A percentile compares a stretch with the other conserved stretches of the same genome.
Evolutionary conservation across 2,797 vertebrate genomes (phyloP).

Genomic region (Anguilla obscura): DNA sequence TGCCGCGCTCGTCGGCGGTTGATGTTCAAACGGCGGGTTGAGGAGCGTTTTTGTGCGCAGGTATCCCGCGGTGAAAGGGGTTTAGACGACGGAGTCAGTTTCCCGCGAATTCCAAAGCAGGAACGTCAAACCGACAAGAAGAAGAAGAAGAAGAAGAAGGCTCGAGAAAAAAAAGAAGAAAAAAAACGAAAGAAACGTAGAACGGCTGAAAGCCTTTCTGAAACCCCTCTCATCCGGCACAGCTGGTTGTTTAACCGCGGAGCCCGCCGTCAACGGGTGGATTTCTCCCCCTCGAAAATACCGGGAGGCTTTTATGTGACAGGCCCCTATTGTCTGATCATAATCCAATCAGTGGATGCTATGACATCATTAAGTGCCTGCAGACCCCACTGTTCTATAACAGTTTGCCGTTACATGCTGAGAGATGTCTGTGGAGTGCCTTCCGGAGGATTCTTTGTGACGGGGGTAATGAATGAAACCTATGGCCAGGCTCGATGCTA

Average conservation of each 20-base stretch:
- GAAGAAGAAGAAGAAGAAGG: conserved; percentile 55
- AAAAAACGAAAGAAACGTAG: too few species aligned
- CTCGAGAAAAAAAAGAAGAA: conserved; percentile 56
- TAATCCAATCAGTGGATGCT: not conserved
- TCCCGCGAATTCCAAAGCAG: conserved; percentile 70
- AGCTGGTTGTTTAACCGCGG: conserved; percentile 56
- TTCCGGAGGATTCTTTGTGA: not conserved
- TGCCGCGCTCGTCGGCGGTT: conserved; percentile 65
- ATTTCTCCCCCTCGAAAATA: not conserved
- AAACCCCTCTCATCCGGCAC: conserved; percentile 58
- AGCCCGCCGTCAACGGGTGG: not conserved
- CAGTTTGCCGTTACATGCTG: not conserved
- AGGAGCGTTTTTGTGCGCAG: conserved; percentile 66
- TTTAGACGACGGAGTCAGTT: conserved; percentile 75
- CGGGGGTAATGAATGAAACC: conserved; percentile 5
- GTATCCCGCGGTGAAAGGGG: conserved; percentile 60
- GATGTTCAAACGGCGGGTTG: conserved; percentile 66
- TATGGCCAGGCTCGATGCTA: not conserved
- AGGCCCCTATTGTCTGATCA: not conserved
- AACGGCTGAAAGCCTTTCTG: conserved; percentile 41
- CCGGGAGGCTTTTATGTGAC: not conserved
- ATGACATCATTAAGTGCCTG: conserved; percentile 4
- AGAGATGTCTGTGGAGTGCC: not conserved
- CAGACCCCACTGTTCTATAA: not conserved
- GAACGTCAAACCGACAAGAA: conserved; percentile 49